These are phyloP conservation scores for Zelleria hepariella DNA, from an alignment of 2,888 invertebrate species.

Conservation along the genomic window DNA sequence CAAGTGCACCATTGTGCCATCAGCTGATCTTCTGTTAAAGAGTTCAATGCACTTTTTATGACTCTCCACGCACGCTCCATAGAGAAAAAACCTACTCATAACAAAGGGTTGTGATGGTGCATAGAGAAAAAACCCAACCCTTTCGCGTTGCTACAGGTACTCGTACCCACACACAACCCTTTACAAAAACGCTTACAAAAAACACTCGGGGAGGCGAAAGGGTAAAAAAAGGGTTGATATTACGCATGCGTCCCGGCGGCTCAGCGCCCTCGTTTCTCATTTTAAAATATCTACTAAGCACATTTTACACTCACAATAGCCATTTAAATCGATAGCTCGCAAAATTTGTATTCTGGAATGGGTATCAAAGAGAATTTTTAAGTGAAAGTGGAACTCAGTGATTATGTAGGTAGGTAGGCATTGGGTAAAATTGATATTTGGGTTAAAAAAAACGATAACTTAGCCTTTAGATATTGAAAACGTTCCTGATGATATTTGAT, in stretches of 20 bases:
- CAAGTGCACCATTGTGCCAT: slow-evolving; percentile 64
- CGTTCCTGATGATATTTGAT: neutral
- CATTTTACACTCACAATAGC: slow-evolving; percentile 8
- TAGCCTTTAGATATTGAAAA: neutral
- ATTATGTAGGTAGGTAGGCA: too few relatives aligned
- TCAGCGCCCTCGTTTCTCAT: slow-evolving; percentile 61
- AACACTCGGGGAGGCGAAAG: slow-evolving; percentile 63
- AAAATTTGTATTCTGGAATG: neutral
- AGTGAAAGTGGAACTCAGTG: too few relatives aligned
- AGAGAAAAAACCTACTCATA: slow-evolving; percentile 45
- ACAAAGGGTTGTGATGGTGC: slow-evolving; percentile 43
- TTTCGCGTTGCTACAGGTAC: slow-evolving; percentile 66
- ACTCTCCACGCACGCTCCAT: slow-evolving; percentile 38
- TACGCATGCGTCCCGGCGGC: slow-evolving; percentile 65
- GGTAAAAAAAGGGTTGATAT: slow-evolving; percentile 68
- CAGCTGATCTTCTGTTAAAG: slow-evolving; percentile 61
- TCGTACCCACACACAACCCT: slow-evolving; percentile 56
- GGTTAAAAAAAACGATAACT: too few relatives aligned
- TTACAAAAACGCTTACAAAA: slow-evolving; percentile 68
- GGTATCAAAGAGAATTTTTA: neutral
- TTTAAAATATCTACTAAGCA: slow-evolving; percentile 22
- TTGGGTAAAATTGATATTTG: too few relatives aligned
- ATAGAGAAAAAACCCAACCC: slow-evolving; percentile 65
- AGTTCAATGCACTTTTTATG: slow-evolving; percentile 65
- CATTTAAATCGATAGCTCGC: slow-evolving; percentile 6